Evolutionary conservation across 2,113 vertebrate species (phyloP).

Genomic region (Nymphicus hollandicus): DNA sequence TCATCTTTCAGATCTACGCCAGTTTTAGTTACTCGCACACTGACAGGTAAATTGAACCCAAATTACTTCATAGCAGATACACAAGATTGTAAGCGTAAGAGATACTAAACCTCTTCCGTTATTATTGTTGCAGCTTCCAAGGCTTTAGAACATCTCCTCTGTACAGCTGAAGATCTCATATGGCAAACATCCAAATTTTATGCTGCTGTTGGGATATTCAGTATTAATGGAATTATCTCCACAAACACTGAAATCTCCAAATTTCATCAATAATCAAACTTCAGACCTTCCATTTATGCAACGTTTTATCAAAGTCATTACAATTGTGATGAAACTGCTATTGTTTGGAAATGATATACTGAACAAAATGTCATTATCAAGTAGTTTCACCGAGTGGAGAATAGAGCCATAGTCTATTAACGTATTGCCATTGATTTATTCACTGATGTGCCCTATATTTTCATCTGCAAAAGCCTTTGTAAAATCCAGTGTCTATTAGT

Average conservation of each 20-base stretch:
- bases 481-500: not conserved
- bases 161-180: not conserved
- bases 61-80: not conserved
- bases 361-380: constrained; percentile 36
- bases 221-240: not conserved
- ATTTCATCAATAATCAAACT: constrained; percentile 9
- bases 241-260: not conserved
- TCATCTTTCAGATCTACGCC: constrained; percentile 39
- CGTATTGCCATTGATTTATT: constrained; percentile 27
- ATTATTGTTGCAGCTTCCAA: not conserved
- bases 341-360: constrained; percentile 44
- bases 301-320: constrained; percentile 23
- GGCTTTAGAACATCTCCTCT: not conserved
- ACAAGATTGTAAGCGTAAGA: not conserved
- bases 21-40: constrained; percentile 9
- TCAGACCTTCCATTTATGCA: not conserved
- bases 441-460: constrained; percentile 21
- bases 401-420: constrained; percentile 24
- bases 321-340: not conserved
- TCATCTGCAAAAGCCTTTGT: constrained; percentile 13
- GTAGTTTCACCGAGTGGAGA: constrained; percentile 6
- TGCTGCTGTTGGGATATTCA: not conserved
- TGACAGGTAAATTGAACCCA: constrained; percentile 16
- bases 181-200: not conserved
- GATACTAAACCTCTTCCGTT: not conserved